Evolutionary conservation across 2,888 invertebrate genomes (phyloP).

Genomic region (Alitta virens): DNA sequence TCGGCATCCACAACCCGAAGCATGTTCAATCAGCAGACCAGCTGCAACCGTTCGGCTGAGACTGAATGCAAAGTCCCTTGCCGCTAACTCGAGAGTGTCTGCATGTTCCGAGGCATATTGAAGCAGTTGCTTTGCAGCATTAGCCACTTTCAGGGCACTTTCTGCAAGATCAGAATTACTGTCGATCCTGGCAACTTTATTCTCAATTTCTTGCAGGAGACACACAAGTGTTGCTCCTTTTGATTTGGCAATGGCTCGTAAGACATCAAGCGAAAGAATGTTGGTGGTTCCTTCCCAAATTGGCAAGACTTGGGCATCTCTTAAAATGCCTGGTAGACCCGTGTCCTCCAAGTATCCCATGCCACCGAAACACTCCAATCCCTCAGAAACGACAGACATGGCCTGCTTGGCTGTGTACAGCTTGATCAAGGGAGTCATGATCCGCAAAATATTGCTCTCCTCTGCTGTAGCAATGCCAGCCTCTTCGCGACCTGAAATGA

Average conservation of each 20-base stretch:
- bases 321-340: conserved; percentile 60
- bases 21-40: conserved; percentile 45
- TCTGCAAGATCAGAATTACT: conserved; percentile 23
- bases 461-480: conserved; percentile 44
- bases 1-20: conserved; percentile 37
- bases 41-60: conserved; percentile 49
- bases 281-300: conserved; percentile 67
- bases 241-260: conserved; percentile 59
- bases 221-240: conserved; percentile 56
- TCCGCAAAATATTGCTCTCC: conserved; percentile 58
- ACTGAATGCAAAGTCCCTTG: conserved; percentile 60
- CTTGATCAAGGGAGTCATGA: conserved; percentile 62
- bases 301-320: conserved; percentile 63
- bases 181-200: conserved; percentile 31
- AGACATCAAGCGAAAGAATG: conserved; percentile 61
- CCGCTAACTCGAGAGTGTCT: conserved; percentile 53
- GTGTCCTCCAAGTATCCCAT: conserved; percentile 65
- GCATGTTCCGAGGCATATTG: conserved; percentile 33
- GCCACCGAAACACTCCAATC: conserved; percentile 63
- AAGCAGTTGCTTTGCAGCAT: conserved; percentile 23
- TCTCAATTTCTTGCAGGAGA: conserved; percentile 44
- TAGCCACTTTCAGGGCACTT: conserved; percentile 33
- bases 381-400: conserved; percentile 60
- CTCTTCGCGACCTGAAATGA: conserved; percentile 56
- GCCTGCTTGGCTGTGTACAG: conserved; percentile 62